Evolutionary conservation across 1,140 invertebrate species (phyloP).

Genomic region (Plodia interpunctella): DNA sequence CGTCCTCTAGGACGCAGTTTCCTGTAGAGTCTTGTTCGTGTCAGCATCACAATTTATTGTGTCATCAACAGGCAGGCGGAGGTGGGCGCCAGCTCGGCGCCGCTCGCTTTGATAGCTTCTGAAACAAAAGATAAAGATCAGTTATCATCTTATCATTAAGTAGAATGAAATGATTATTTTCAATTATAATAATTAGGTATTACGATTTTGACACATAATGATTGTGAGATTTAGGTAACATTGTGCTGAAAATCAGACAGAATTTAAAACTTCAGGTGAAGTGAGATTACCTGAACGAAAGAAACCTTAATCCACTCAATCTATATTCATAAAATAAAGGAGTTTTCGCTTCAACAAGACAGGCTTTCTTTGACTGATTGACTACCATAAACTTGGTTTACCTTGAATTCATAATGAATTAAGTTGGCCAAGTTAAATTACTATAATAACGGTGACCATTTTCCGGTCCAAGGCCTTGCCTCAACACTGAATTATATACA

Average conservation of each 20-base stretch:
- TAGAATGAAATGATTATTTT: background rate
- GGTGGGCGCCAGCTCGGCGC: conserved; percentile 51
- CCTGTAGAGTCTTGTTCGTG: conserved; percentile 62
- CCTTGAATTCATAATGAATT: background rate
- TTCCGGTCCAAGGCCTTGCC: background rate
- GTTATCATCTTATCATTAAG: background rate
- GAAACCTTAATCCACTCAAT: too few species aligned
- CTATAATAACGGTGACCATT: background rate
- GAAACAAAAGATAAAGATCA: conserved; percentile 33
- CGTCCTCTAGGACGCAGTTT: conserved; percentile 74
- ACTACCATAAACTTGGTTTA: too few species aligned
- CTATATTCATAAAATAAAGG: too few species aligned
- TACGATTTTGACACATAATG: too few species aligned
- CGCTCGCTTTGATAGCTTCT: conserved; percentile 41
- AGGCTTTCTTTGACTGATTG: too few species aligned
- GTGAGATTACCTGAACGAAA: too few species aligned
- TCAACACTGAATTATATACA: background rate
- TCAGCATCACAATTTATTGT: conserved; percentile 74
- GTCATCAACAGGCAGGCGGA: conserved; percentile 61
- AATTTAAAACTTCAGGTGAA: too few species aligned
- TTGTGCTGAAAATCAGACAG: too few species aligned
- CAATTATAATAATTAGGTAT: too few species aligned
- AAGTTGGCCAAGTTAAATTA: background rate
- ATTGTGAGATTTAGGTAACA: too few species aligned
- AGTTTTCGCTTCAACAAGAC: too few species aligned